Base-by-base conservation (phyloP, 2,797 vertebrate species). In the Bovichtus variegatus region DNA sequence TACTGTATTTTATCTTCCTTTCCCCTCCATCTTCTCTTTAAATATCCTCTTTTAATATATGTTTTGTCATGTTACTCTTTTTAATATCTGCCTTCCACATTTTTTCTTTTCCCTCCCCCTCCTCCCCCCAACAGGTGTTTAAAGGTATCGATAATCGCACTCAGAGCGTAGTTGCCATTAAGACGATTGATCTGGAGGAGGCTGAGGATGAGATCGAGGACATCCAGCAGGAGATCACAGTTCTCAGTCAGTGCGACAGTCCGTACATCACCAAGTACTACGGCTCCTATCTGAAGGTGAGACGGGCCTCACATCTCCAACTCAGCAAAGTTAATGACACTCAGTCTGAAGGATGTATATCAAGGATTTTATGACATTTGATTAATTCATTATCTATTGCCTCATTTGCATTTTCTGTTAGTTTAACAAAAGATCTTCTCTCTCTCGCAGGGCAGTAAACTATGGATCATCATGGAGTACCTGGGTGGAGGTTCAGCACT, bases 171-270 rank as follows among this genome's bases (percentile, higher is more conserved):
- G 96, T 98, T 7, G 97, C 97, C 90, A 98, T 98, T 59, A 98
- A 98, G 94, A 97, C 97, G 85, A 99, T 99, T 75, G 98, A 99
- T 88, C 94, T 99, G 87, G 98, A 99, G 94, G 98, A 99, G 93
- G 98, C 98, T 0, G 98, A 99, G 93, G 98, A 99, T 75, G 98
- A 99, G 94, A 99, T 99, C 71, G 98, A 99, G 93, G 98, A 99
- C 93, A 98, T 99, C 92, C 98, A 99, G 78, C 98, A 99, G 92
- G 98, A 99, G 93, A 99, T 99, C 92, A 99, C 98, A 0, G 98
- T 99, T 46, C 96, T 99, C 85, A 99, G 97, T 91, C 98, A 99
- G 91, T 99, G 98, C 15, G 98, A 99, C 95, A 99, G 98, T 61
- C 98, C 97, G 1, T 98, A 96, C 53, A 97, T 99, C 91, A 99